Conservation (phyloP, 2,888 invertebrate species). For the Megamerina dolium region DNA sequence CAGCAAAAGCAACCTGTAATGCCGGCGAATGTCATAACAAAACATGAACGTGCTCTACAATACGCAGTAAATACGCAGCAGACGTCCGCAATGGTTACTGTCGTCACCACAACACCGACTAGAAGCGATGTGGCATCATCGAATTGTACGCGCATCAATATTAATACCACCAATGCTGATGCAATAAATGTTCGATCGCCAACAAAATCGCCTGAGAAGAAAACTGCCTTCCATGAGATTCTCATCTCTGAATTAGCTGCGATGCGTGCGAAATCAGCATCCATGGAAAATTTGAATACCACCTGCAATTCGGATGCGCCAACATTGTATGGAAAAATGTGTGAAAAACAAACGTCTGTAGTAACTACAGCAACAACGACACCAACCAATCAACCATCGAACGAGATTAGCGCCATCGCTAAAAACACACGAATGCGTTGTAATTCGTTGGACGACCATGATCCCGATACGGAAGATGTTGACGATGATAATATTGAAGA, state of each 20-base stretch:
- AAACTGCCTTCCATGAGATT: slow-evolving; percentile 57
- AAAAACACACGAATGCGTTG: slow-evolving; percentile 27
- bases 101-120: slow-evolving; percentile 16
- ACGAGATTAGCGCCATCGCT: background rate
- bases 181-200: slow-evolving; percentile 3
- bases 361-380: background rate
- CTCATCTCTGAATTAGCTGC: slow-evolving; percentile 64
- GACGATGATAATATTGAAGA: slow-evolving; percentile 41
- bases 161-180: slow-evolving; percentile 19
- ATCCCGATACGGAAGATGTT: slow-evolving; percentile 33
- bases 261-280: slow-evolving; percentile 53
- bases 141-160: slow-evolving; percentile 40
- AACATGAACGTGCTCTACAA: slow-evolving; percentile 39
- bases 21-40: slow-evolving; percentile 35
- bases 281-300: slow-evolving; percentile 39
- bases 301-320: background rate
- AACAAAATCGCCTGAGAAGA: slow-evolving; percentile 36
- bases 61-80: slow-evolving; percentile 23
- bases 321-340: slow-evolving; percentile 1
- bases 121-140: background rate
- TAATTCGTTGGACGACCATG: slow-evolving; percentile 32
- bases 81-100: slow-evolving; percentile 19
- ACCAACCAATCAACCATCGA: slow-evolving; percentile 3
- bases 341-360: too few relatives aligned
- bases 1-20: slow-evolving; percentile 34